phyloP scores from a whole-genome alignment of 1,140 invertebrate genomes.

The Ostrea edulis region DNA sequence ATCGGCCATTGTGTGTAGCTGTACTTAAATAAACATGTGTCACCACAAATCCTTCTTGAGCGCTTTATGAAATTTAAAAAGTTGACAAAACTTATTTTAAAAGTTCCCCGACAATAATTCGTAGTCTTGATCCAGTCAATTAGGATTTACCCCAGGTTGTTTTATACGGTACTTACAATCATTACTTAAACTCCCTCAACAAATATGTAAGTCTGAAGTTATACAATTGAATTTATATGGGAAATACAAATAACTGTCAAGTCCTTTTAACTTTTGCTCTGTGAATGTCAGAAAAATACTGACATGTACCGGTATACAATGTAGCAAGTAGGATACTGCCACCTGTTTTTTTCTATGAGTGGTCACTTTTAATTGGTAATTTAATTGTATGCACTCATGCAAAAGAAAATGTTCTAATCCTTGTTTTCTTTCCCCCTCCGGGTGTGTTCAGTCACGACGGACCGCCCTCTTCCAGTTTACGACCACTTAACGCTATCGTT shows the following conservation, averaged over 20 bases:
- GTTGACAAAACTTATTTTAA: slow-evolving; percentile 36
- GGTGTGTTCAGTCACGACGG: too few species aligned
- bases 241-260: not conserved
- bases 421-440: too few species aligned
- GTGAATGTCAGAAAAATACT: too few species aligned
- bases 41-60: not conserved
- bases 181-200: slow-evolving; percentile 14
- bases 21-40: slow-evolving; percentile 21
- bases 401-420: too few species aligned
- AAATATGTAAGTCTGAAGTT: not conserved
- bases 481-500: too few species aligned
- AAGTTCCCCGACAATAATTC: slow-evolving; percentile 8
- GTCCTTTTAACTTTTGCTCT: not conserved
- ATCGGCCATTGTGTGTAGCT: not conserved
- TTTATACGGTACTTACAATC: not conserved
- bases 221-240: not conserved
- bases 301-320: too few species aligned
- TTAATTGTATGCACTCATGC: too few species aligned
- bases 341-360: too few species aligned
- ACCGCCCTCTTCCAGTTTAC: too few species aligned
- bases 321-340: too few species aligned
- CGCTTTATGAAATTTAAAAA: slow-evolving; percentile 26
- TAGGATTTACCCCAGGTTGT: not conserved
- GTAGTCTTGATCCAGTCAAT: slow-evolving; percentile 20
- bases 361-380: too few species aligned